Evolutionary conservation across 2,888 invertebrate species (phyloP), one percentile per base, ranked within the genome.

Genomic region (Incurvaria masculella): DNA sequence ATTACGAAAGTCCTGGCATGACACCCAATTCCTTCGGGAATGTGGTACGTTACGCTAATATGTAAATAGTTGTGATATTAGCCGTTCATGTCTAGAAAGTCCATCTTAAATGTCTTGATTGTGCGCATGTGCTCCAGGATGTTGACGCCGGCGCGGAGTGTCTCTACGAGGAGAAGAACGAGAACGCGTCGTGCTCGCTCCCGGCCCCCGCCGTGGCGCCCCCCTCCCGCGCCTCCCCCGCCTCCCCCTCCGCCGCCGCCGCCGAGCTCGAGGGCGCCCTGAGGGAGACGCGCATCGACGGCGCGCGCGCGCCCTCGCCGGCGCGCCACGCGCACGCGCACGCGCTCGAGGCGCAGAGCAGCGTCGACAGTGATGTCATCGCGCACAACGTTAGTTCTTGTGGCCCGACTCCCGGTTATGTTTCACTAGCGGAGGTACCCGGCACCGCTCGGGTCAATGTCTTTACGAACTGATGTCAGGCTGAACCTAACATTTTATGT

Each of bases 221-320:
- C 23, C 53, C 69, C 49, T 27, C 14, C 14, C 27, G n/a, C n/a
- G n/a, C n/a, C n/a, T n/a, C n/a, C n/a, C 50, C 61, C 58, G 18
- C 56, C 56, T 49, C 55, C 52, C 27, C 53, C 57, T 44, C 53
- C 50, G 18, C 45, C 53, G 19, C 47, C 38, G 26, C 27, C 50
- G n/a, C 43, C 38, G 26, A 49, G 43, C 5, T 48, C 26, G 61
- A 63, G 52, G 58, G 69, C 16, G 58, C 69, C 17, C 66, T 86
- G 49, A 69, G 85, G 53, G 86, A 85, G 70, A 85, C 86, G 18
- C 82, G 80, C 70, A 85, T 86, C 53, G 87, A 86, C 65, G 71
- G 70, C 49, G 68, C 79, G 54, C 62, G 69, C 40, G 69, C 68
- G 51, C 84, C 81, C n/a, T 63, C 68, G 51, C 62, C 68, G 64